Percentiles rank a stretch among this genome's conserved stretches.
Conservation (phyloP, 1,140 invertebrate genomes). For the Oscheius sp. region DNA sequence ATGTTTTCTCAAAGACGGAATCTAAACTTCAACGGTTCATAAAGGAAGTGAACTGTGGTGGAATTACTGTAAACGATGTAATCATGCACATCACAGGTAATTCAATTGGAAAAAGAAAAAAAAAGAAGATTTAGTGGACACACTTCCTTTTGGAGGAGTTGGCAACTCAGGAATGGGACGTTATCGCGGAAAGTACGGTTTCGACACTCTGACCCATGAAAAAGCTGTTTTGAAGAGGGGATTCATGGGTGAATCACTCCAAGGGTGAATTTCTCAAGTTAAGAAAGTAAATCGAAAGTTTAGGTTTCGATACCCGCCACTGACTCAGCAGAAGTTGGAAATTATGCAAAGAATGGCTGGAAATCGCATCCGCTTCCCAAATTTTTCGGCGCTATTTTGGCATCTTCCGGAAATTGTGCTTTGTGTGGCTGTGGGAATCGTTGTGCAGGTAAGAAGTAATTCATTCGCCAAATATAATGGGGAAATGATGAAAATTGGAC, state of each 20-base stretch:
- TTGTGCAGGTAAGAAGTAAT: no score
- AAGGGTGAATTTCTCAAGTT: conserved; percentile 20
- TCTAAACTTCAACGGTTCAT: conserved; percentile 17
- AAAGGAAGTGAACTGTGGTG: conserved; percentile 75
- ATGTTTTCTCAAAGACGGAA: conserved; percentile 28
- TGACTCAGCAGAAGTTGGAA: conserved; percentile 16
- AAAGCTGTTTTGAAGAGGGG: conserved; percentile 72
- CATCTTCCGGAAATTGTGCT: no score
- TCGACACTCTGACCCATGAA: conserved; percentile 87
- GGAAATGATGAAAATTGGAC: no score
- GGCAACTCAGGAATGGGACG: conserved; percentile 83
- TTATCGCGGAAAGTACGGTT: conserved; percentile 86
- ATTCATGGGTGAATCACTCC: conserved; percentile 10
- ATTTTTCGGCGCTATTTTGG: no score
- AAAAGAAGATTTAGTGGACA: conserved; percentile 60
- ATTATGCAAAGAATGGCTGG: not conserved
- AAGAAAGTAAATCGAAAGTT: no score
- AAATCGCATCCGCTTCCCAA: no score
- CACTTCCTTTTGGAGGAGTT: conserved; percentile 69
- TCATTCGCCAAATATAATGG: no score
- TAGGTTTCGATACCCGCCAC: conserved; percentile 19
- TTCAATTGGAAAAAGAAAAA: not conserved
- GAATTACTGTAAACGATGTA: conserved; percentile 82
- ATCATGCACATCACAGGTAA: conserved; percentile 74
- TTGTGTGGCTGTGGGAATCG: no score